Percentiles rank a stretch among this genome's conserved stretches.
Evolutionary conservation across 2,888 invertebrate species (phyloP).

Genomic region (Choristoneura rosaceana): DNA sequence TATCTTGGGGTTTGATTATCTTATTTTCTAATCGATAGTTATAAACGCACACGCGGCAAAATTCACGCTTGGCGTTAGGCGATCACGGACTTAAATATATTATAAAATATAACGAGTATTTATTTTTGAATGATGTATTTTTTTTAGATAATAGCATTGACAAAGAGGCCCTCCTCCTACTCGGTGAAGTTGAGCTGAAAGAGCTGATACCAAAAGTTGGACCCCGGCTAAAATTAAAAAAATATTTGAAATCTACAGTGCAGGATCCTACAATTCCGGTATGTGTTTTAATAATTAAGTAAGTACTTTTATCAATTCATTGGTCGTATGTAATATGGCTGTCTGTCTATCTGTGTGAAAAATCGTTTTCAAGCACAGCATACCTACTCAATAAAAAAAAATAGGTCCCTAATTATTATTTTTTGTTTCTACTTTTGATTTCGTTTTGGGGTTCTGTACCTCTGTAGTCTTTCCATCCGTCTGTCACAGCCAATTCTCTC

Average conservation of each 20-base stretch:
- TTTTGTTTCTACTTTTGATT: too few relatives aligned
- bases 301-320: too few relatives aligned
- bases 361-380: not conserved
- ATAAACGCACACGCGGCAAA: too few relatives aligned
- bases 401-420: too few relatives aligned
- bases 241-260: conserved; percentile 7
- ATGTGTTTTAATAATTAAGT: not conserved
- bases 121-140: not conserved
- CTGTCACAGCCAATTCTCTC: too few relatives aligned
- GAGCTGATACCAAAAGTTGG: conserved; percentile 1
- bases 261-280: not conserved
- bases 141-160: too few relatives aligned
- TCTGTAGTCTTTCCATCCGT: too few relatives aligned
- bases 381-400: too few relatives aligned
- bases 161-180: not conserved
- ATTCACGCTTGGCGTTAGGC: not conserved
- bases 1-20: too few relatives aligned
- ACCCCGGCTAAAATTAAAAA: conserved; percentile 5
- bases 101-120: not conserved
- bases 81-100: too few relatives aligned
- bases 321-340: not conserved
- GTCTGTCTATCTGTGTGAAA: not conserved
- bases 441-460: too few relatives aligned
- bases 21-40: too few relatives aligned
- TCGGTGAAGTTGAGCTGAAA: conserved; percentile 1